Evolutionary conservation across 2,113 vertebrate species (phyloP), one percentile per base, ranked within the genome.

Genomic region (Zeus faber): DNA sequence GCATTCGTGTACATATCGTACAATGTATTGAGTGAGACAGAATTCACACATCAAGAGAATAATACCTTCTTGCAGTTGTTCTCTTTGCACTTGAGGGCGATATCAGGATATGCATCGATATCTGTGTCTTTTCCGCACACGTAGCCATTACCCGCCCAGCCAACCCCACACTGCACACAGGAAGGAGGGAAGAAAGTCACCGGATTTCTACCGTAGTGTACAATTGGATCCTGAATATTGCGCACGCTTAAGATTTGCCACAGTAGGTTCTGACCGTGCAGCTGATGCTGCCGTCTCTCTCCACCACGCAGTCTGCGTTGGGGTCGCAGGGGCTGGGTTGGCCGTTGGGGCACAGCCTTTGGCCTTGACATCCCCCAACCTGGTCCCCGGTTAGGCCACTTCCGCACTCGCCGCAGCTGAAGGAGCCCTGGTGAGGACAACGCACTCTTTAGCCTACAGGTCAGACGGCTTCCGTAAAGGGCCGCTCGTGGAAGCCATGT

Each of bases 71-170:
- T 92, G 85, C 97, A 99, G 64, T 74, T 91, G 72, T 62, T 82
- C 73, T 92, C 86, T 17, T 82, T 85, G 80, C 97, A 99, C 0
- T 55, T 58, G 39, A 99, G 92, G 13, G 82, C 85, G 25, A 56
- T 81, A 0, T 99, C 94, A 2, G 97, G 95, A 66, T 95, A 92
- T n/a, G 90, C 93, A 23, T 99, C 97, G 7, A 99, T 98, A 72
- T 99, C 97, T 2, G 95, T 88, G 66, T 99, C 97, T 80, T 91
- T 94, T 57, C 93, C 96, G 17, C 97, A 99, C 43, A 92, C 52
- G 10, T 92, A 95, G 49, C 97, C 97, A 29, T 98, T 90, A 6
- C 97, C 97, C 68, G 97, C 96, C 94, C 93, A 99, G 31, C 96
- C 96, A 33, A 99, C 77, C 6, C 89, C 88, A 76, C 97, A 99